phyloP scores from a whole-genome alignment of 37 sponge, comb jelly and placozoan species.

The Corticium candelabrum region DNA sequence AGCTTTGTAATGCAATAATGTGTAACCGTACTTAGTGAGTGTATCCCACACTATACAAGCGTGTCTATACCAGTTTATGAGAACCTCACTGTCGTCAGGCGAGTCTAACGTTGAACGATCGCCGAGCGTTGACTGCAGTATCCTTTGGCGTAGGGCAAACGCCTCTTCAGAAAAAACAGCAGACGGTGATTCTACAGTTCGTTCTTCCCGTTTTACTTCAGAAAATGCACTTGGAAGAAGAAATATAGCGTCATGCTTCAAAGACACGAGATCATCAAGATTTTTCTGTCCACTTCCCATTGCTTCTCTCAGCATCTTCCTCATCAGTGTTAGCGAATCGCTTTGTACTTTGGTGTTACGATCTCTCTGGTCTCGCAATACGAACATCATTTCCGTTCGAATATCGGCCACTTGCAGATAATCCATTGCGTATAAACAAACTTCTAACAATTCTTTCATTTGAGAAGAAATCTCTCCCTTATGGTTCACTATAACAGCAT shows the following conservation, averaged over 20 bases:
- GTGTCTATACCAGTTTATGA: not conserved
- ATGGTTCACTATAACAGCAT: not conserved
- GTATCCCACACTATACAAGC: not conserved
- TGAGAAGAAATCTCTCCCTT: not conserved
- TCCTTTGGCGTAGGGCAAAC: not conserved
- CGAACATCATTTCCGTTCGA: not conserved
- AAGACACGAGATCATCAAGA: not conserved
- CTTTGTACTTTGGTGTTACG: not conserved
- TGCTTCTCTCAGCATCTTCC: not conserved
- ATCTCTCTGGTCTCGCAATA: not conserved
- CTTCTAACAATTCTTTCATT: not conserved
- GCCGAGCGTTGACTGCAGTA: not conserved
- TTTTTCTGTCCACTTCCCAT: not conserved
- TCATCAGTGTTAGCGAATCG: not conserved
- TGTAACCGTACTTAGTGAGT: not conserved
- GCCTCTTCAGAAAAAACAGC: not conserved
- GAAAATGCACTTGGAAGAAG: not conserved
- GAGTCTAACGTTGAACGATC: not conserved
- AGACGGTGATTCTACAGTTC: not conserved
- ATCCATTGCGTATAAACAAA: not conserved
- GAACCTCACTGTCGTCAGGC: not conserved
- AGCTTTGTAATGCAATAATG: not conserved
- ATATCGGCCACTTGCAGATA: not conserved
- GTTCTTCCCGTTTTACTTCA: not conserved
- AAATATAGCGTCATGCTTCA: not conserved